These are phyloP conservation scores for Nomada goodeniana DNA, from an alignment of 2,888 invertebrate genomes.

Conservation along the genomic window DNA sequence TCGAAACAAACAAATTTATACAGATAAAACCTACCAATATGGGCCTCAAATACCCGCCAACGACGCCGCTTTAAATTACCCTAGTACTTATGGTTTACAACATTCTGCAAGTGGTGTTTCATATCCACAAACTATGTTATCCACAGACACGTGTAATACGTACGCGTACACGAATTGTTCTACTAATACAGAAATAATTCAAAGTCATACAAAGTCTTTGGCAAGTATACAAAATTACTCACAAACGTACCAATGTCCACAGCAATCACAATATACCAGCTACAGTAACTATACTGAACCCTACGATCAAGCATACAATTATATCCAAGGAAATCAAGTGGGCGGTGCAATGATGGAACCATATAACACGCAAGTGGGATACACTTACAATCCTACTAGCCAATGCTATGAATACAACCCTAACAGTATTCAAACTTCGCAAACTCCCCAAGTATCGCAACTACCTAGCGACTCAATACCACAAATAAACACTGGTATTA, in stretches of 20 bases:
- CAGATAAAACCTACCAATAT: slow-evolving; percentile 56
- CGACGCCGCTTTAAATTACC: slow-evolving; percentile 65
- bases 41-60: slow-evolving; percentile 58
- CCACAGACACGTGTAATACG: slow-evolving; percentile 50
- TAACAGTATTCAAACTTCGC: slow-evolving; percentile 85
- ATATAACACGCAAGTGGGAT: slow-evolving; percentile 87
- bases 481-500: slow-evolving; percentile 3
- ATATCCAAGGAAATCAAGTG: slow-evolving; percentile 51
- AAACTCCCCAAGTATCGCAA: slow-evolving; percentile 49
- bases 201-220: slow-evolving; percentile 78
- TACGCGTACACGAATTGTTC: slow-evolving; percentile 55
- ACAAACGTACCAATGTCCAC: slow-evolving; percentile 72
- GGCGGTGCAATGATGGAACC: slow-evolving; percentile 66
- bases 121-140: slow-evolving; percentile 80
- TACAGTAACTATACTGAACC: slow-evolving; percentile 69
- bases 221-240: slow-evolving; percentile 70
- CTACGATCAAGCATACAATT: slow-evolving; percentile 68
- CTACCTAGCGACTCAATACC: slow-evolving; percentile 8
- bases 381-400: slow-evolving; percentile 85
- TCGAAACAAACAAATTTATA: slow-evolving; percentile 63
- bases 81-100: slow-evolving; percentile 72
- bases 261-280: slow-evolving; percentile 67
- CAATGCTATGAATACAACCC: slow-evolving; percentile 87
- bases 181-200: slow-evolving; percentile 76
- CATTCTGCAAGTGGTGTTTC: slow-evolving; percentile 70